phyloP scores from a whole-genome alignment of 1,140 invertebrate genomes.

The Cyrtorhinus lividipennis region DNA sequence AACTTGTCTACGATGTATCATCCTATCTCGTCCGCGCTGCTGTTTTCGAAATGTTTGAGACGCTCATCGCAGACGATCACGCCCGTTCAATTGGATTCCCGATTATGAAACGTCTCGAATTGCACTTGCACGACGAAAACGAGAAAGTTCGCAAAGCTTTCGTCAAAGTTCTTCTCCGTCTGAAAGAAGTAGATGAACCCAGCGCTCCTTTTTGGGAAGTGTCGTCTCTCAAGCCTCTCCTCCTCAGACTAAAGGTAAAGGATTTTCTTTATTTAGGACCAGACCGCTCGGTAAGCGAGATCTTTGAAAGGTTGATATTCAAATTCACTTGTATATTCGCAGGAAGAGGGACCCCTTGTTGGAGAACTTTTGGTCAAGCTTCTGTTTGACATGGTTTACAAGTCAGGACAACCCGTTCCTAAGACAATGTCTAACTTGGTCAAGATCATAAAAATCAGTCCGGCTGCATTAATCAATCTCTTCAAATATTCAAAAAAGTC shows the following conservation, averaged over 20 bases:
- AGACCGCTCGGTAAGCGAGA: not conserved
- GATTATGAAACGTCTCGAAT: conserved; percentile 18
- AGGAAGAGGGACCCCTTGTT: conserved; percentile 19
- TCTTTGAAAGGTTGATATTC: no score
- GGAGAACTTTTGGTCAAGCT: conserved; percentile 19
- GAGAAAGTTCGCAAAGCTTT: conserved; percentile 24
- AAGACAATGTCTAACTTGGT: conserved; percentile 12
- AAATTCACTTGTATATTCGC: no score
- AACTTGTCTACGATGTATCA: conserved; percentile 21
- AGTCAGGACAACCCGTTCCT: not conserved
- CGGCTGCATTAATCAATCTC: conserved; percentile 16
- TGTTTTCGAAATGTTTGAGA: conserved; percentile 21
- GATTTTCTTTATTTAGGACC: conserved; percentile 1
- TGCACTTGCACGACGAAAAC: conserved; percentile 24
- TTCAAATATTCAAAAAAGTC: conserved; percentile 16
- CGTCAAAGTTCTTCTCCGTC: conserved; percentile 20
- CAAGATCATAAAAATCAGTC: conserved; percentile 15
- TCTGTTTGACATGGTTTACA: conserved; percentile 17
- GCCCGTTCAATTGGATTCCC: not conserved
- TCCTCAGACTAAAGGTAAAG: conserved; percentile 22
- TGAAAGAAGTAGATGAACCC: conserved; percentile 16
- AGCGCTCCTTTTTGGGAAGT: conserved; percentile 21
- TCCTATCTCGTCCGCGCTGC: conserved; percentile 18
- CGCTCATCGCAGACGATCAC: conserved; percentile 3
- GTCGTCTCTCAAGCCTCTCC: conserved; percentile 20